Conservation (phyloP, 35 echinoderm and acorn worm species). For the Lytechinus pictus region DNA sequence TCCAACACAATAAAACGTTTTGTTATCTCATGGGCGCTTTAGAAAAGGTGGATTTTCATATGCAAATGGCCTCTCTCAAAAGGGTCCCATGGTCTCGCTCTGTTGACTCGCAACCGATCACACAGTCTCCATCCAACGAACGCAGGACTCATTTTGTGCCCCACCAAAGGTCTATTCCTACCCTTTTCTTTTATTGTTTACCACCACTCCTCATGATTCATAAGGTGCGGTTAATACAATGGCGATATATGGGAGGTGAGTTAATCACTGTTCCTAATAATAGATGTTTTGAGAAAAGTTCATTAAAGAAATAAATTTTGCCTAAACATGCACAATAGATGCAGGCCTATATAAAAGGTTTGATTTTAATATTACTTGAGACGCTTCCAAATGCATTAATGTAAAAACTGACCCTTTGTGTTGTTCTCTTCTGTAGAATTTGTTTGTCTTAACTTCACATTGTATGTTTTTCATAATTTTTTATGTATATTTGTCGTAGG, state of each 20-base stretch:
- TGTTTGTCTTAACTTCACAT: too few species aligned
- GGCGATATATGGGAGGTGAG: not conserved
- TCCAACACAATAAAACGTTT: constrained; percentile 19
- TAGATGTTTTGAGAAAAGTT: not conserved
- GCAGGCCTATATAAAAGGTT: too few species aligned
- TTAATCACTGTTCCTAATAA: not conserved
- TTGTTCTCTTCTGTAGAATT: too few species aligned
- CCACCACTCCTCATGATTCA: not conserved
- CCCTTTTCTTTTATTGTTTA: not conserved
- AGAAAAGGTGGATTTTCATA: constrained; percentile 3
- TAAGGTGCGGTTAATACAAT: not conserved
- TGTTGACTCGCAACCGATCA: not conserved
- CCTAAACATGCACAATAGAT: too few species aligned
- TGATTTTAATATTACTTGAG: too few species aligned
- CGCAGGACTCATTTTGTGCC: not conserved
- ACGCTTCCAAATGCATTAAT: too few species aligned
- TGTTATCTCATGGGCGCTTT: not conserved
- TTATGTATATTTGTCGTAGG: too few species aligned
- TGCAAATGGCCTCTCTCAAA: not conserved
- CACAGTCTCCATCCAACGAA: not conserved
- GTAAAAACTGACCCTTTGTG: too few species aligned
- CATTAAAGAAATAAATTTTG: not conserved
- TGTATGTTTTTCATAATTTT: too few species aligned
- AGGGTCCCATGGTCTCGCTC: not conserved
- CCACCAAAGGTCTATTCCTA: not conserved